A percentile compares a stretch with the other conserved stretches of the same genome.
Evolutionary conservation across 1,140 invertebrate genomes (phyloP).

Genomic region (Megathymus violae): DNA sequence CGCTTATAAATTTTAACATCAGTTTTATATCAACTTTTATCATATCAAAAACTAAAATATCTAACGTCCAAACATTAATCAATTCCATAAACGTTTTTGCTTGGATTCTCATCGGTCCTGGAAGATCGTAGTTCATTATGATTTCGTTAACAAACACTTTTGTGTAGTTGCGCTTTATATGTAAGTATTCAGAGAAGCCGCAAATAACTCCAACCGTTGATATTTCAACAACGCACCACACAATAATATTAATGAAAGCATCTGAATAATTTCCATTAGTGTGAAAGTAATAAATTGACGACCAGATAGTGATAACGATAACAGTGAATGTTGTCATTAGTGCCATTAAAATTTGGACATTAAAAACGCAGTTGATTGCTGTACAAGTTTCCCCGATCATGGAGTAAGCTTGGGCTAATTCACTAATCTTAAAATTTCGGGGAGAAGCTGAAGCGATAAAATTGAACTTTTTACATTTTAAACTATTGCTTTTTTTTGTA

Average conservation of each 20-base stretch:
- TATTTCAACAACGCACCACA: constrained; percentile 52
- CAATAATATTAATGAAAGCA: constrained; percentile 43
- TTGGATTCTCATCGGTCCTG: constrained; percentile 51
- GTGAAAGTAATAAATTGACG: constrained; percentile 51
- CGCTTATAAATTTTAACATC: constrained; percentile 61
- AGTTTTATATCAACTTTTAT: constrained; percentile 60
- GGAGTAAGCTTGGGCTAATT: constrained; percentile 50
- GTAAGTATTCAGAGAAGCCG: constrained; percentile 53
- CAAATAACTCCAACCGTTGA: constrained; percentile 52
- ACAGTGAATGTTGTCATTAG: constrained; percentile 58
- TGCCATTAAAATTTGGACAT: constrained; percentile 61
- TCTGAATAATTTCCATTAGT: constrained; percentile 24
- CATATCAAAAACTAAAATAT: constrained; percentile 58
- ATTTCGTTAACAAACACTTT: constrained; percentile 58
- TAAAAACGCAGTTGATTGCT: constrained; percentile 56
- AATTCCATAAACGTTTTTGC: constrained; percentile 67
- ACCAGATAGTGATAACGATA: constrained; percentile 60
- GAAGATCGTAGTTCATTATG: constrained; percentile 62
- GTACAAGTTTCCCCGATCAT: constrained; percentile 50
- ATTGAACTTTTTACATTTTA: constrained; percentile 17
- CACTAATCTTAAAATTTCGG: constrained; percentile 51
- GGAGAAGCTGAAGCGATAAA: constrained; percentile 46
- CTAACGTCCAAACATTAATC: constrained; percentile 57
- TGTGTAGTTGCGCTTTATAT: constrained; percentile 45
- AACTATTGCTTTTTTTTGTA: constrained; percentile 21